Base-by-base conservation (phyloP, 2,113 vertebrate species). In the Charina bottae region DNA sequence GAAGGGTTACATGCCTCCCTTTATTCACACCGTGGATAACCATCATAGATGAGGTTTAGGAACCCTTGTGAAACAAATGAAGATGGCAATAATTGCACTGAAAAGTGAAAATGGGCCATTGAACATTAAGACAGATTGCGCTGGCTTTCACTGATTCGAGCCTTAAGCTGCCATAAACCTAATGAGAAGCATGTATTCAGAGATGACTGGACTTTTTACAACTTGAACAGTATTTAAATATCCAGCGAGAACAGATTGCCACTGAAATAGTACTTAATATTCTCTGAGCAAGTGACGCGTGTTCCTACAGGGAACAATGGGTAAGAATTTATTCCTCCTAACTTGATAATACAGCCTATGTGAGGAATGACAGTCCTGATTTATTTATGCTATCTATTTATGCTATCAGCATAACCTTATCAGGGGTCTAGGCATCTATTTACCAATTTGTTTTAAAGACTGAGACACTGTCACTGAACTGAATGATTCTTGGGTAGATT, bases 221-320 rank as follows among this genome's bases (percentile, higher is more conserved):
- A 62, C 60, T 24, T 83, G 85, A 49, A 58, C n/a, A 54, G 64
- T 53, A 54, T 58, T 60, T 89, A 88, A 83, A 85, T 84, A 37
- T 46, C 42, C 86, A 62, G 72, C 56, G 62, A 87, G 91, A 72
- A 91, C 64, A 49, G 62, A 88, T 54, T 62, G 85, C 42, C 62
- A 46, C 86, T 83, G 91, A 60, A 92, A 92, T 62, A 89, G 26
- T 33, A 88, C 68, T 89, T 84, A 53, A 92, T 83, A 83, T 37
- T 84, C 72, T 84, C 68, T 46, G 6, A 60, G 72, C 68, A 84
- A 59, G 78, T 59, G 37, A 60, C n/a, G 11, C 24, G 37, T 83
- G 3, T 19, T 28, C 37, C 68, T 46, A 26, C 54, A 37, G 28
- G 46, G 72, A 42, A 92, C 54, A 49, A 89, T 54, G 56, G 42